Base-by-base conservation (phyloP, 2,888 invertebrate genomes). In the Ochropleura plecta region DNA sequence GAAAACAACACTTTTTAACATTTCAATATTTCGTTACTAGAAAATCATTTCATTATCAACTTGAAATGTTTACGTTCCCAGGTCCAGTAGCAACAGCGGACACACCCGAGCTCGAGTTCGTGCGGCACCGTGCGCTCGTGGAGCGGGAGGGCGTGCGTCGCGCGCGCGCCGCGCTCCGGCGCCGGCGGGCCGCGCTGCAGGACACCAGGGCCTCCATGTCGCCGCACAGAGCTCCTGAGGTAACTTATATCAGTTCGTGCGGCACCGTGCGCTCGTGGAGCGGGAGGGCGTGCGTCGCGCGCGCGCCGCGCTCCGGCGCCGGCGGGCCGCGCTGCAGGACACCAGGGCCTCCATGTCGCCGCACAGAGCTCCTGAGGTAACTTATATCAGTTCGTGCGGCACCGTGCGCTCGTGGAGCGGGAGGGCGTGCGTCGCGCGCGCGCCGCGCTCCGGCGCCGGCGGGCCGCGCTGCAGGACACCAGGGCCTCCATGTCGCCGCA, bases 351-450 rank as follows among this genome's bases (percentile, higher is more conserved):
- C 97, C 94, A 80, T 91, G 69, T 91, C 92, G 18, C 92, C 93
- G 64, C 94, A 92, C 40, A 89, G 94, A n/a, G n/a, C n/a, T n/a
- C n/a, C n/a, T n/a, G n/a, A n/a, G n/a, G n/a, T n/a, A n/a, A n/a
- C n/a, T n/a, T n/a, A n/a, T n/a, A n/a, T n/a, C n/a, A 98, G 92
- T 98, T 98, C 95, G 98, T 98, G 88, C 97, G 98, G 65, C 98
- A 98, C 90, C 97, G 98, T 70, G 98, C 98, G 67, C 97, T 98
- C 84, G 96, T 98, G 59, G 98, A 98, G 90, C 94, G 98, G 9
- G 98, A 98, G 89, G 98, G 98, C 40, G 98, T 98, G 91, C 97
- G 98, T n/a, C 96, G 98, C 4, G 98, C 98, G n/a, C 97, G 98
- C 85, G 98, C 98, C 79, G 98, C 97, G 68, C 92, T 98, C 78